These are phyloP conservation scores for Archivesica marissinica DNA, from an alignment of 1,140 invertebrate species.

Conservation along the genomic window DNA sequence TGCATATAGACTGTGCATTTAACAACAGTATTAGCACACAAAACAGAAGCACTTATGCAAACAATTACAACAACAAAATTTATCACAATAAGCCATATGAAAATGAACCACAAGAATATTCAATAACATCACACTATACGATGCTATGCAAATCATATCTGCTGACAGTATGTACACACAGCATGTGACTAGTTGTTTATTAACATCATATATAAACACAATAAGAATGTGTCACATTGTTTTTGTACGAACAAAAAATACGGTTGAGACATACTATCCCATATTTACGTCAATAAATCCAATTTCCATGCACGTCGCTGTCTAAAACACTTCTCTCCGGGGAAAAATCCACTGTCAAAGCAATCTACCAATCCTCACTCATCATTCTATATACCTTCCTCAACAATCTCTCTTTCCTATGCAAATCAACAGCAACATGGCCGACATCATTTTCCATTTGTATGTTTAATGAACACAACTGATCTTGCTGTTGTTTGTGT, in stretches of 20 bases:
- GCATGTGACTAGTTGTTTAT: constrained; percentile 19
- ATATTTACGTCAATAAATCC: neutral
- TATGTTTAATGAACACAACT: constrained; percentile 4
- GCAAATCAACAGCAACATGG: neutral
- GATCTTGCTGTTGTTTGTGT: neutral
- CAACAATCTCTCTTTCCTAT: neutral
- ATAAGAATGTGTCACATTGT: neutral
- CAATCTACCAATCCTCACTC: neutral
- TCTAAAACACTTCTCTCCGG: neutral
- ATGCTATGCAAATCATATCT: constrained; percentile 26
- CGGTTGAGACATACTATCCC: neutral
- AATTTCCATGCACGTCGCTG: neutral
- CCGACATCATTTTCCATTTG: no score
- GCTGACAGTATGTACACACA: constrained; percentile 14
- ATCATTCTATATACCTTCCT: neutral
- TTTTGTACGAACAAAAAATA: neutral
- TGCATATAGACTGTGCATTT: neutral
- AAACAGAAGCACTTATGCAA: neutral
- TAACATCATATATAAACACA: neutral
- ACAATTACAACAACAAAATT: constrained; percentile 5
- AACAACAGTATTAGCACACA: neutral
- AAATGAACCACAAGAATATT: neutral
- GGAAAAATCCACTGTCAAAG: neutral
- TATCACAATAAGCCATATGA: constrained; percentile 2
- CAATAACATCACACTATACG: neutral